A percentile compares a stretch with the other conserved stretches of the same genome.
phyloP scores from a whole-genome alignment of 2,888 invertebrate species.

The Trisateles emortualis region DNA sequence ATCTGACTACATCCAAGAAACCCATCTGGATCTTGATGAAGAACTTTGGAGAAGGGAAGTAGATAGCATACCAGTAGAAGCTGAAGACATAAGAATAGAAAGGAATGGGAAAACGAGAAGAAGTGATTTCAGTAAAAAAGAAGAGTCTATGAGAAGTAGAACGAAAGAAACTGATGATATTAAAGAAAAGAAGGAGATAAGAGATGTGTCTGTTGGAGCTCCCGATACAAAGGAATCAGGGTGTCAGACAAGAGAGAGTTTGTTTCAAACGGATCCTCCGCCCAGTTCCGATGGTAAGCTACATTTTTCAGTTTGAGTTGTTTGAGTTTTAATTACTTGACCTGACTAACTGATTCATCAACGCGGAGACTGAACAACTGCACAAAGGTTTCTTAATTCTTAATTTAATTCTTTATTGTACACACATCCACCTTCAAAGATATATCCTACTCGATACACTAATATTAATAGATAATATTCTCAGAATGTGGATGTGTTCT shows the following conservation, averaged over 20 bases:
- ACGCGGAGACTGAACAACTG: no score
- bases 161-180: slow-evolving; percentile 58
- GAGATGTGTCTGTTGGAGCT: slow-evolving; percentile 78
- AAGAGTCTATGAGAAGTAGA: slow-evolving; percentile 70
- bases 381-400: no score
- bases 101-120: slow-evolving; percentile 69
- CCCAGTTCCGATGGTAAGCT: slow-evolving; percentile 77
- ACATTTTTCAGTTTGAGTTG: no score
- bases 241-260: slow-evolving; percentile 94
- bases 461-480: no score
- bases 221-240: slow-evolving; percentile 82
- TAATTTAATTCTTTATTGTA: no score
- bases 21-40: slow-evolving; percentile 72
- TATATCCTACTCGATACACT: no score
- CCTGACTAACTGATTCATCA: no score
- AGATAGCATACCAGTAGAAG: slow-evolving; percentile 59
- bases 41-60: slow-evolving; percentile 73
- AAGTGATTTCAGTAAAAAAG: slow-evolving; percentile 73
- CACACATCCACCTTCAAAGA: no score
- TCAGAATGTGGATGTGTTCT: no score
- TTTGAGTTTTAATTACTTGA: neutral
- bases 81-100: slow-evolving; percentile 70
- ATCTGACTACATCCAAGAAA: slow-evolving; percentile 77
- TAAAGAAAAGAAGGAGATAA: slow-evolving; percentile 68
- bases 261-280: slow-evolving; percentile 85